A percentile compares a stretch with the other conserved stretches of the same genome.
Evolutionary conservation across 2,888 invertebrate species (phyloP).

Genomic region (Magallana nippona): DNA sequence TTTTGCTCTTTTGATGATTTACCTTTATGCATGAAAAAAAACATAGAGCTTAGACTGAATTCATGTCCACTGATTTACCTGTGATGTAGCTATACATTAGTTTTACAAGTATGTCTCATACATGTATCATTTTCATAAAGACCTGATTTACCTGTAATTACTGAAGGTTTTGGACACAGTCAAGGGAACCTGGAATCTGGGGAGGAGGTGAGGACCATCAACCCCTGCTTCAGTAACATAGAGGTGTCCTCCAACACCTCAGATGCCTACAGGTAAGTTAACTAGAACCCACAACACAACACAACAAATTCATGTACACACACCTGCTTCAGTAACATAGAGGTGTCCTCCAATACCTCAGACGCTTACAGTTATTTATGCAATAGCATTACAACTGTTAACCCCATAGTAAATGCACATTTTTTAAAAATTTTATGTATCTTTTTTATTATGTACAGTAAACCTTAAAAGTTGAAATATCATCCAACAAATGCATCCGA

Average conservation of each 20-base stretch:
- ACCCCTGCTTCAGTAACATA: slow-evolving; percentile 72
- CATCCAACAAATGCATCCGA: too few species aligned
- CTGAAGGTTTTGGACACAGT: slow-evolving; percentile 55
- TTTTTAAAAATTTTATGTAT: too few species aligned
- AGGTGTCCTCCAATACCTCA: slow-evolving; percentile 76
- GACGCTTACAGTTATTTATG: slow-evolving; percentile 71
- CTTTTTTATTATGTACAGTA: too few species aligned
- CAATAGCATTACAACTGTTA: too few species aligned
- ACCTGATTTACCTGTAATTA: not conserved
- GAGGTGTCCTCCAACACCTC: slow-evolving; percentile 77
- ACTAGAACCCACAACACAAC: not conserved
- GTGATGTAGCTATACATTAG: too few species aligned
- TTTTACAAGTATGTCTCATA: too few species aligned
- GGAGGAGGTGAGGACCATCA: slow-evolving; percentile 73
- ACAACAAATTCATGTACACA: slow-evolving; percentile 26
- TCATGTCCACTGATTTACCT: too few species aligned
- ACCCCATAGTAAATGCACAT: too few species aligned
- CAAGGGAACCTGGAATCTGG: slow-evolving; percentile 68
- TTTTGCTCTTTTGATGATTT: too few species aligned
- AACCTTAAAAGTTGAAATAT: too few species aligned
- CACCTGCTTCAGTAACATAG: slow-evolving; percentile 73
- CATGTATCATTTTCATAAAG: not conserved
- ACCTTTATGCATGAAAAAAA: not conserved
- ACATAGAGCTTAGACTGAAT: not conserved
- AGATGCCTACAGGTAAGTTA: slow-evolving; percentile 76